phyloP scores from a whole-genome alignment of 1,140 invertebrate genomes.

The Drosophila jambulina region DNA sequence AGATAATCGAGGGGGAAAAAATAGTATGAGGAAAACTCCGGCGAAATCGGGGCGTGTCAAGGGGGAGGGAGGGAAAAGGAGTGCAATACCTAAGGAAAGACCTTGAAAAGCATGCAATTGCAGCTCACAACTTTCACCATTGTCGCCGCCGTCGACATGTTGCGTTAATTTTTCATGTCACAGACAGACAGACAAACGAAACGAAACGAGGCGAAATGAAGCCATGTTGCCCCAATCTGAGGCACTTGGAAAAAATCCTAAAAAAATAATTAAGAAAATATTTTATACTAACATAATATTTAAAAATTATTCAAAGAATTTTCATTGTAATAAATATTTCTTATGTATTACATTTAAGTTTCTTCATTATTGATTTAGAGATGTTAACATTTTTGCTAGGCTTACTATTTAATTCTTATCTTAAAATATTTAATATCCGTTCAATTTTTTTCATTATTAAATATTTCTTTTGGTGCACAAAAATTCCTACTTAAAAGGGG shows the following conservation, averaged over 20 bases:
- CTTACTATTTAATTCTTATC: neutral
- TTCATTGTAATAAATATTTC: neutral
- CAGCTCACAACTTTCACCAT: constrained; percentile 70
- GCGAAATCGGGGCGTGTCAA: neutral
- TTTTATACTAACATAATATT: neutral
- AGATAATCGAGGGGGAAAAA: constrained; percentile 21
- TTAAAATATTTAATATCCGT: neutral
- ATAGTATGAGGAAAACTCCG: constrained; percentile 5
- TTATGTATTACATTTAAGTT: neutral
- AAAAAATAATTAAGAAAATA: neutral
- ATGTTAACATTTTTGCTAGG: neutral
- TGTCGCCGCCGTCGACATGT: constrained; percentile 34
- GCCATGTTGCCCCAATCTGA: constrained; percentile 46
- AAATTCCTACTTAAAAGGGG: constrained; percentile 25
- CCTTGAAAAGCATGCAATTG: constrained; percentile 74
- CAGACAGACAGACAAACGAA: constrained; percentile 45
- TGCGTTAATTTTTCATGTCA: constrained; percentile 70
- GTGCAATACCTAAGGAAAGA: constrained; percentile 51
- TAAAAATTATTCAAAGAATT: neutral
- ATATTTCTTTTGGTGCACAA: constrained; percentile 1
- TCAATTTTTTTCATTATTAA: neutral
- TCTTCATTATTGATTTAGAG: neutral
- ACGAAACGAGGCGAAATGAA: constrained; percentile 40
- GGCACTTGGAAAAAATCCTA: constrained; percentile 3
- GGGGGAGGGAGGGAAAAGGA: neutral